Evolutionary conservation across 2,797 vertebrate species (phyloP), one percentile per base, ranked within the genome.

Genomic region (Sebastes hubbsi): DNA sequence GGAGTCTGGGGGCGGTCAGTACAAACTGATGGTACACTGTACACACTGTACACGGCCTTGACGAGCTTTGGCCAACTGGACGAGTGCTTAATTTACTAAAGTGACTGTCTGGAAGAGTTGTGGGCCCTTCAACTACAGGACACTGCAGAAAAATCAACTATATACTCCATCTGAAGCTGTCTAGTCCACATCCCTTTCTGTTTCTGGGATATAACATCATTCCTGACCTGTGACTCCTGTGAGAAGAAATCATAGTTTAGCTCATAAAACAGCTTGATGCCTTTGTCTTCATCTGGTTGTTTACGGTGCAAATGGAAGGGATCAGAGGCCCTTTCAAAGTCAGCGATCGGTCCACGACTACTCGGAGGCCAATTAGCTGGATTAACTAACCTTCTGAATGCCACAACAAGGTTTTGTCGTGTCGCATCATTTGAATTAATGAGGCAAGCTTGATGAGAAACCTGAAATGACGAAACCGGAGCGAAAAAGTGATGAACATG

Each of bases 321-420:
- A 83, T 84, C 80, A 76, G 70, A 82, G 56, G 64, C 42, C 59
- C 55, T 25, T 84, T 80, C 20, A 87, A 83, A 89, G 80, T 63
- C 62, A 2, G 14, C 13, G 8, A 78, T 87, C 62, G 27, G 83
- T 84, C 80, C 79, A 56, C 34, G 72, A 87, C 87, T 71, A 88
- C 86, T 80, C 71, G 70, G 83, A 85, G 84, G 85, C 84, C 84
- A 88, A 91, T 93, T 89, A 88, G 82, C 84, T 38, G 70, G 78
- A 90, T 91, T 85, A 91, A 89, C 90, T 84, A 89, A 93, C 86
- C 87, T 73, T 87, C 85, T 82, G 79, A 91, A 86, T 89, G 75
- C 78, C 85, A 88, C 87, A 81, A 86, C 77, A 66, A 83, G 79
- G 79, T 82, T 90, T 67, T 80, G 77, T 75, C 83, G 87, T 78